A percentile compares a stretch with the other conserved stretches of the same genome.
These are phyloP conservation scores for Meandrusa payeni DNA, from an alignment of 2,888 invertebrate genomes.

Conservation along the genomic window DNA sequence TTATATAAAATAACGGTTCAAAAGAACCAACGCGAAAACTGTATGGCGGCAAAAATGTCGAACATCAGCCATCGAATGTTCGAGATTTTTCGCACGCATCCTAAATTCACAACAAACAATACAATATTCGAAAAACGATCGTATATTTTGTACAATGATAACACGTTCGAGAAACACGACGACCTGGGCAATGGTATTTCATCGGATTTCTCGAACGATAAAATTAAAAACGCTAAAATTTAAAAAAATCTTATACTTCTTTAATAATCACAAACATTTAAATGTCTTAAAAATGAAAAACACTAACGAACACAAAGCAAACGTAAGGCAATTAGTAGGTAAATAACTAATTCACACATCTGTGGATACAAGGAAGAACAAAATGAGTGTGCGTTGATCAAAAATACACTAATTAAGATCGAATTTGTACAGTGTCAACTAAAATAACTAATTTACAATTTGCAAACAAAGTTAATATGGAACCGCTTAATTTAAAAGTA, in stretches of 20 bases:
- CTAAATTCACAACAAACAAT: conserved; percentile 11
- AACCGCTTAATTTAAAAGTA: neutral
- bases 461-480: conserved; percentile 16
- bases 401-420: conserved; percentile 20
- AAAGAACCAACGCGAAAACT: conserved; percentile 29
- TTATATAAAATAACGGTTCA: conserved; percentile 3
- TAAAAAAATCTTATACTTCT: too few species aligned
- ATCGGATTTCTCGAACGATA: conserved; percentile 28
- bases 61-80: conserved; percentile 70
- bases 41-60: conserved; percentile 65
- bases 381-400: conserved; percentile 6
- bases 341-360: too few species aligned
- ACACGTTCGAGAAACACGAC: conserved; percentile 31
- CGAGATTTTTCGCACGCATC: conserved; percentile 63
- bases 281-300: too few species aligned
- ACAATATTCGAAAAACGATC: conserved; percentile 8
- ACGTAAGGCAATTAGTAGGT: too few species aligned
- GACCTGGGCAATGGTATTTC: conserved; percentile 34
- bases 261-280: too few species aligned
- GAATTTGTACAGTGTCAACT: conserved; percentile 31
- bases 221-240: too few species aligned
- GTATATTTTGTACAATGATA: conserved; percentile 24
- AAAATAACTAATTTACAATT: conserved; percentile 23
- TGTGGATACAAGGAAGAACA: neutral
- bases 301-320: too few species aligned